Percentiles rank a stretch among this genome's conserved stretches.
These are phyloP conservation scores for Alosa alosa DNA, from an alignment of 2,113 vertebrate genomes.

Conservation along the genomic window DNA sequence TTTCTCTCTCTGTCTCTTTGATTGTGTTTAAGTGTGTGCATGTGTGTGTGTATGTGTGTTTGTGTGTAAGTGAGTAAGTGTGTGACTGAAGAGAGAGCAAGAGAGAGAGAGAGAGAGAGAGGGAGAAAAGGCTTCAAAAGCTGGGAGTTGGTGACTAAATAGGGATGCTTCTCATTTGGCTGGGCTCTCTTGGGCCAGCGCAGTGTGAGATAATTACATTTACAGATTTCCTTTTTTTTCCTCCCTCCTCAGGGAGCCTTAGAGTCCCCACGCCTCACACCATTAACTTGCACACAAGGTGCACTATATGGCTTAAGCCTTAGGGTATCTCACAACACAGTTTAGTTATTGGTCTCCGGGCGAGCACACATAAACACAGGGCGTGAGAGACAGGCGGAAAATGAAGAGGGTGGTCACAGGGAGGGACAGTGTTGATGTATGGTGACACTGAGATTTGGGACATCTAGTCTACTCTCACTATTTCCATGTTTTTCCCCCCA, in stretches of 20 bases:
- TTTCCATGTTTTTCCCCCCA: not conserved
- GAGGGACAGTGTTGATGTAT: not conserved
- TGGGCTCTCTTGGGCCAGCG: conserved; percentile 8
- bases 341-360: conserved; percentile 10
- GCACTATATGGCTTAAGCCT: not conserved
- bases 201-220: conserved; percentile 24
- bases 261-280: not conserved
- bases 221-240: conserved; percentile 23
- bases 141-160: conserved; percentile 22
- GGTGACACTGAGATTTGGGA: not conserved
- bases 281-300: conserved; percentile 21
- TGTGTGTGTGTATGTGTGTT: not conserved
- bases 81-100: not conserved
- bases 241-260: not conserved
- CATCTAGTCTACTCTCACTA: not conserved
- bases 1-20: not conserved
- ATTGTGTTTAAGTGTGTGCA: not conserved
- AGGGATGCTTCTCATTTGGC: conserved; percentile 4
- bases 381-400: not conserved
- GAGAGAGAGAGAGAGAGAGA: conserved; percentile 13
- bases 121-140: not conserved
- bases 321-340: not conserved
- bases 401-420: not conserved
- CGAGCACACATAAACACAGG: not conserved
- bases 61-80: not conserved